Evolutionary conservation across 2,113 vertebrate genomes (phyloP), one percentile per base, ranked within the genome.

Genomic region (Ophthalmolycus amberensis): DNA sequence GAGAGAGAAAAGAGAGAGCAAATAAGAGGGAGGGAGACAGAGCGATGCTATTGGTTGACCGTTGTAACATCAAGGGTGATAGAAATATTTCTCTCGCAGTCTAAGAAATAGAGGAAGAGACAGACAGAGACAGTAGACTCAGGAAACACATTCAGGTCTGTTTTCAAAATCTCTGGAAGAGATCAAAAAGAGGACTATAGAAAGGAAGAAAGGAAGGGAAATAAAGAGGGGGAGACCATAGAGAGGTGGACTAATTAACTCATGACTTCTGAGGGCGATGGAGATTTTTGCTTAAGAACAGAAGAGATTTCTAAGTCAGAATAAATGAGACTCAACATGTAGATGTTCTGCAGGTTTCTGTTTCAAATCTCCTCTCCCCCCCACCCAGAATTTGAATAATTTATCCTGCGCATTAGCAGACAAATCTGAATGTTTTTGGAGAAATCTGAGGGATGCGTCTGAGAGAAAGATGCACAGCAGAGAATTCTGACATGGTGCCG

Each of bases 401-500:
- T 82, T 16, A 74, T 15, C 60, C 71, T 80, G 76, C 64, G 75
- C 10, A 32, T 71, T 69, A 77, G 83, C 82, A 77, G 85, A 80
- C 70, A 66, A 79, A 70, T 66, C 76, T 85, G 71, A 63, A 70
- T 64, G 54, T 54, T 65, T 80, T 67, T 46, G 80, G 79, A 80
- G 83, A 75, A 73, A 87, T 75, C 69, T 87, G 83, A 90, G 93
- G 90, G 84, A 92, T 91, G 88, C 82, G 52, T 84, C 86, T 85
- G 86, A 91, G 88, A 46, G 82, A 86, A 77, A 89, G 85, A 92
- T 80, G 87, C 80, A 84, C 77, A 92, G 86, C 87, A 89, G 76
- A 87, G 82, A 79, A 67, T 82, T 91, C 77, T 92, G 91, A 93
- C 91, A 95, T 92, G 92, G 87, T 94, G 94, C 75, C 88, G 90